Evolutionary conservation across 2,888 invertebrate genomes (phyloP).

Genomic region (Hirtodrosophila cameraria): DNA sequence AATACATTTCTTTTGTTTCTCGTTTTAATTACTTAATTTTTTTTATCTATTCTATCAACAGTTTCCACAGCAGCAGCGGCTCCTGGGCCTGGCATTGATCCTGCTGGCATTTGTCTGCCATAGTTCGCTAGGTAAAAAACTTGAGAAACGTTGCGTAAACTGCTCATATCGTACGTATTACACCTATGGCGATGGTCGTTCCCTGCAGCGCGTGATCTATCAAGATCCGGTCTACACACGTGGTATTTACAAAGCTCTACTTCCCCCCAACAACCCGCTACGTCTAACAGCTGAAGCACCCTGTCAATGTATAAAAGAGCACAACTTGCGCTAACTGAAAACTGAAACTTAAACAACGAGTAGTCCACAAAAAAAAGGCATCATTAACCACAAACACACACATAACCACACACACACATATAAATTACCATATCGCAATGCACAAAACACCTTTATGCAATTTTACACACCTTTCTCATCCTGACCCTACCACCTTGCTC

Average conservation of each 20-base stretch:
- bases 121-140: constrained; percentile 72
- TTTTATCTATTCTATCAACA: neutral
- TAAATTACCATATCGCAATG: constrained; percentile 21
- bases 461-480: constrained; percentile 19
- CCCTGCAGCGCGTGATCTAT: constrained; percentile 75
- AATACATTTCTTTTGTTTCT: too few species aligned
- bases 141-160: constrained; percentile 79
- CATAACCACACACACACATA: neutral
- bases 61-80: constrained; percentile 35
- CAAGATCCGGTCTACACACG: constrained; percentile 72
- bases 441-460: constrained; percentile 41
- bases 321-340: constrained; percentile 16
- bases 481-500: neutral
- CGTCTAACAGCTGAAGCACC: constrained; percentile 34
- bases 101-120: constrained; percentile 42
- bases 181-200: constrained; percentile 77
- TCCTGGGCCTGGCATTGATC: constrained; percentile 39
- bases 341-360: constrained; percentile 7
- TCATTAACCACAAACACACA: constrained; percentile 23
- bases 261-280: constrained; percentile 3
- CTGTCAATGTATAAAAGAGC: constrained; percentile 9
- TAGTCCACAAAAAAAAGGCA: constrained; percentile 4
- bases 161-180: constrained; percentile 81
- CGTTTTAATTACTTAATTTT: too few species aligned
- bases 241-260: constrained; percentile 76